Conservation (phyloP, 2,888 invertebrate species). For the Sphinx pinastri region DNA sequence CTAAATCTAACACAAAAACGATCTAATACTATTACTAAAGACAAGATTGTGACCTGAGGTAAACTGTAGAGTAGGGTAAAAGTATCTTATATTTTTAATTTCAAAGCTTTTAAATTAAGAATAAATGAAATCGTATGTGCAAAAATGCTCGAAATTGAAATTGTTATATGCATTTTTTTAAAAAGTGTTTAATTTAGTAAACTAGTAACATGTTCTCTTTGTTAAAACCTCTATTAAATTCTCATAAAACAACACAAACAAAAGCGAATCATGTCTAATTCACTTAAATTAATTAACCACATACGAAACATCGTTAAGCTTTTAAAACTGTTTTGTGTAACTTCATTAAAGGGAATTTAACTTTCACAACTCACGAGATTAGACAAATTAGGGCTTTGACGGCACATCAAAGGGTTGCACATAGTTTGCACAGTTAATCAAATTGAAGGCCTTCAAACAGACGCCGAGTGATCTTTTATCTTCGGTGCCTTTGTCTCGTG, state of each 20-base stretch:
- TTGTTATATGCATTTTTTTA: no score
- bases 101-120: no score
- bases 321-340: constrained; percentile 53
- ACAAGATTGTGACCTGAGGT: no score
- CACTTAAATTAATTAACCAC: constrained; percentile 40
- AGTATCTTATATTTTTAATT: no score
- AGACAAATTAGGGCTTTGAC: constrained; percentile 57
- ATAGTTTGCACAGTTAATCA: constrained; percentile 66
- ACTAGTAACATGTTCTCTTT: neutral
- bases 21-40: no score
- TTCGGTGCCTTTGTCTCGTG: constrained; percentile 42
- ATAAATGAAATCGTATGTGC: no score
- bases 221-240: neutral
- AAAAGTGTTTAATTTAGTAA: no score
- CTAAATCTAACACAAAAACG: no score
- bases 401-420: constrained; percentile 62
- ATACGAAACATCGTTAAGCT: constrained; percentile 50
- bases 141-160: no score
- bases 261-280: constrained; percentile 13
- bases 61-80: no score
- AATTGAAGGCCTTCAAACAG: constrained; percentile 59
- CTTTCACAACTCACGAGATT: constrained; percentile 55
- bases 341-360: constrained; percentile 55
- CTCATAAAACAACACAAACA: neutral
- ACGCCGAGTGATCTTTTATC: constrained; percentile 57